Base-by-base conservation (phyloP, 2,888 invertebrate species). In the Caradrina clavipalpis region DNA sequence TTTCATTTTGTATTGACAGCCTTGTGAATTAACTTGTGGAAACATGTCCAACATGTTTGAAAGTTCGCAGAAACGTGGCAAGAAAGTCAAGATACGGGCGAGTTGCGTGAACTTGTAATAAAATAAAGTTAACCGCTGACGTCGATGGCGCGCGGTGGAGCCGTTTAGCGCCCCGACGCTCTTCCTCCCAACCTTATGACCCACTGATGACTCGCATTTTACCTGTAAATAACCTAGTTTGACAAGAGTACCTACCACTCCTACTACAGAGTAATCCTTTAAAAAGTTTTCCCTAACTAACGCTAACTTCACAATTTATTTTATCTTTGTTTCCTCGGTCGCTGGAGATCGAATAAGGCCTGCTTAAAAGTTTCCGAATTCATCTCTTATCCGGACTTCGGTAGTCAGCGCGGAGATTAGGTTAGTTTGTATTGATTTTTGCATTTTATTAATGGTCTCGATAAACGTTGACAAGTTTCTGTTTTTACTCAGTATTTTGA, bases 31-130 rank as follows among this genome's bases (percentile, higher is more conserved):
- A 84, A 87, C 87, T 87, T 82, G 88, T 77, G 85, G 87, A 84
- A 88, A 90, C 88, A 90, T 88, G 90, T 90, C 89, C 84, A 88
- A 90, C 90, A 88, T 90, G 87, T 89, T 88, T 80, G 74, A 86
- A 92, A 92, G 89, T 92, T 91, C 72, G 78, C 73, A 85, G 84
- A 86, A 87, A 91, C 90, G 90, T 89, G 90, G 89, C 87, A 87
- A 82, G 87, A 88, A 91, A 90, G 86, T 89, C 87, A 88, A 90
- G 88, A 87, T 86, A 85, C 86, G 81, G 69, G 71, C 82, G 87
- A 91, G 85, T 92, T 90, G 87, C 84, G 87, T 87, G 83, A 90
- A 91, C 88, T 91, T 79, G 86, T 90, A 91, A 91, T 91, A 90
- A 90, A 91, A 91, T 90, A 89, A 91, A 91, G 88, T 91, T 90